Evolutionary conservation across 1,140 invertebrate species (phyloP), one percentile per base, ranked within the genome.

Genomic region (Euwallacea fornicatus): DNA sequence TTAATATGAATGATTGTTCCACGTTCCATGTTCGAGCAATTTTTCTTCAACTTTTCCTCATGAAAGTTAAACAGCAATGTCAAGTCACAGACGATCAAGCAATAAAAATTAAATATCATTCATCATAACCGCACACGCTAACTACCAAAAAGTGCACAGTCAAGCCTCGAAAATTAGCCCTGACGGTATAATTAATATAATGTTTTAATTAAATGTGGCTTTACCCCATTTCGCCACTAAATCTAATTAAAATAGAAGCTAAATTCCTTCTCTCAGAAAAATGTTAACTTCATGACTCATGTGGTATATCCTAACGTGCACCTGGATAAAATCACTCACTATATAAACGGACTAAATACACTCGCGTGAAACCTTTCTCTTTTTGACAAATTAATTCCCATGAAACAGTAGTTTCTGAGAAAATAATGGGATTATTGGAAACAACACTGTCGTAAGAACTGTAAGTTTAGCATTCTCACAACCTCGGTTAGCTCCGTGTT

Each of bases 161-260:
- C 67, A 69, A 69, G 58, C 59, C 16, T 43, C 47, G 16, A 54
- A 62, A 69, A 69, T 54, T 69, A 69, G n/a, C 47, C 21, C 42
- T 62, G 58, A 62, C 54, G 59, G 67, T 47, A 33, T 69, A 69
- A 69, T 69, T 69, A 69, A 61, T 62, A 62, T 61, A 69, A 69
- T 69, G 67, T 69, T 69, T 69, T 69, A 69, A 69, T 69, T 69
- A 62, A 69, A 69, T 61, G 59, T 46, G 47, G 33, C 62, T 61
- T 61, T 55, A n/a, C 67, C 59, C 59, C 16, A 55, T 62, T 33
- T 69, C 54, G 42, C 67, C 59, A 69, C 67, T 62, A 69, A 69
- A 53, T 69, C 67, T 69, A 69, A 69, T 69, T 69, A 69, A 62
- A 61, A 42, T 69, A 16, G 41, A 62, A 69, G 60, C 46, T 53